Conservation (phyloP, 2,113 vertebrate species). For the Holacanthus passer region DNA sequence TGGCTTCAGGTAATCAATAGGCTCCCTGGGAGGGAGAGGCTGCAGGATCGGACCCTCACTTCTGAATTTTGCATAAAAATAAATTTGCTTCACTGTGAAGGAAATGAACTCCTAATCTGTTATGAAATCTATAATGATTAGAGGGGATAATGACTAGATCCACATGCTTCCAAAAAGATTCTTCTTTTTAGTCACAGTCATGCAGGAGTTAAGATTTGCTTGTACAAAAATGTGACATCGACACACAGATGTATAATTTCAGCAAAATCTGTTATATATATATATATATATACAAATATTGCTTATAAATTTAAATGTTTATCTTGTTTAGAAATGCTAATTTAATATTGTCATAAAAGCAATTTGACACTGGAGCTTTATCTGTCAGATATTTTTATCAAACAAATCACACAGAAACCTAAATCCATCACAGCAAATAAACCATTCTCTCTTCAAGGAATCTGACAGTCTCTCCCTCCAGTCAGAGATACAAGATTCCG, state of each 20-base stretch:
- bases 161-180: not conserved
- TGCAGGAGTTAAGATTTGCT: not conserved
- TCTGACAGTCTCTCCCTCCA: too few species aligned
- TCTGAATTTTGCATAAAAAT: conserved; percentile 75
- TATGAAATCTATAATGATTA: conserved; percentile 12
- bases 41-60: conserved; percentile 27
- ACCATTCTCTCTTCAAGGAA: too few species aligned
- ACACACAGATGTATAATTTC: not conserved
- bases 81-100: conserved; percentile 40
- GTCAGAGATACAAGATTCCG: too few species aligned
- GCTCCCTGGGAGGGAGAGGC: conserved; percentile 64
- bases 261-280: not conserved
- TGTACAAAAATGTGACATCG: not conserved
- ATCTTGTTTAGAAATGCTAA: not conserved
- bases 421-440: too few species aligned
- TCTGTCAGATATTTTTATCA: too few species aligned
- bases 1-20: conserved; percentile 83
- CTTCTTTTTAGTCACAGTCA: not conserved
- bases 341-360: not conserved
- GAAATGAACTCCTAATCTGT: conserved; percentile 58
- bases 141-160: not conserved
- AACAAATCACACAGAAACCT: too few species aligned
- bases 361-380: too few species aligned
- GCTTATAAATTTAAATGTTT: not conserved
- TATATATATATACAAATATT: not conserved